A percentile compares a stretch with the other conserved stretches of the same genome.
These are phyloP conservation scores for Drosophila nikananu DNA, from an alignment of 1,140 invertebrate species.

Conservation along the genomic window DNA sequence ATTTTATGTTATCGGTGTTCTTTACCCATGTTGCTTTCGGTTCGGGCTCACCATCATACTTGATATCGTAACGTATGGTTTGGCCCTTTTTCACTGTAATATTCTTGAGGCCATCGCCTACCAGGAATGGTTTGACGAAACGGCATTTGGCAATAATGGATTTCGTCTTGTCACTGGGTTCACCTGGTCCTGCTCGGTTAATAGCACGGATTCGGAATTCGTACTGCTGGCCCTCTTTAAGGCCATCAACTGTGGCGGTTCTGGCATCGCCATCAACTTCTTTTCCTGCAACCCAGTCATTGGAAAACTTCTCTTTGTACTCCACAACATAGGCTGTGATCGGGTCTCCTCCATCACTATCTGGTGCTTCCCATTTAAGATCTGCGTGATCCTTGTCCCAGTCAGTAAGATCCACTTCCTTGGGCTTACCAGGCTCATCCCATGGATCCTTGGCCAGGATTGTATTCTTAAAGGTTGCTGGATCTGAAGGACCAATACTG, in stretches of 20 bases:
- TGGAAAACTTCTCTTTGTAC: slow-evolving; percentile 96
- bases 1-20: slow-evolving; percentile 90
- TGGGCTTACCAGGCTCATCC: slow-evolving; percentile 98
- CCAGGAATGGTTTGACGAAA: slow-evolving; percentile 97
- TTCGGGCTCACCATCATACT: slow-evolving; percentile 97
- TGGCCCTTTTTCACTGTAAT: slow-evolving; percentile 97
- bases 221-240: slow-evolving; percentile 98
- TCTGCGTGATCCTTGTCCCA: slow-evolving; percentile 99
- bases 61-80: slow-evolving; percentile 94
- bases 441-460: slow-evolving; percentile 98
- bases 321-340: slow-evolving; percentile 97
- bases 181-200: slow-evolving; percentile 97
- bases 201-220: slow-evolving; percentile 98
- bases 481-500: slow-evolving; percentile 95
- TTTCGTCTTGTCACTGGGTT: slow-evolving; percentile 97
- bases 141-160: slow-evolving; percentile 97
- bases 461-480: slow-evolving; percentile 93
- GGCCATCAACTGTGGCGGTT: slow-evolving; percentile 92
- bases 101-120: slow-evolving; percentile 93
- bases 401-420: slow-evolving; percentile 95
- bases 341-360: slow-evolving; percentile 96
- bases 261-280: slow-evolving; percentile 92
- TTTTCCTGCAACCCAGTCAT: slow-evolving; percentile 94
- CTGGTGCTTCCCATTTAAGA: slow-evolving; percentile 95
- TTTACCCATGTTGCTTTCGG: slow-evolving; percentile 94